Conservation (phyloP, 2,797 vertebrate genomes). For the Otus scops region DNA sequence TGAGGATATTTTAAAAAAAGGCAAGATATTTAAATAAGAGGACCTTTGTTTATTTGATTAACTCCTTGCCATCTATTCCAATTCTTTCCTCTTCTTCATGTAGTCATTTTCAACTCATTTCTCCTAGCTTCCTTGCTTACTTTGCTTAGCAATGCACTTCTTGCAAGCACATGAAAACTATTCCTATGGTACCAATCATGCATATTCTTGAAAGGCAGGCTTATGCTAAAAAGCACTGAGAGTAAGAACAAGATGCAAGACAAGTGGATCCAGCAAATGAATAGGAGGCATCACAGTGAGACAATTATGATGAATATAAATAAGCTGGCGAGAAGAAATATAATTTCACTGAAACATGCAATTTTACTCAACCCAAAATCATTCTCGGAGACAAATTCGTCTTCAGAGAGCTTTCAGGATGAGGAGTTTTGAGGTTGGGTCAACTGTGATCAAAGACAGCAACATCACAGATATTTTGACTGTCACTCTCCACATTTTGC, state of each 20-base stretch:
- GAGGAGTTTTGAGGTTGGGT: not conserved
- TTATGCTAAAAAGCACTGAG: constrained; percentile 8
- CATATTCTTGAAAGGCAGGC: constrained; percentile 19
- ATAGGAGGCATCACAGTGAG: constrained; percentile 7
- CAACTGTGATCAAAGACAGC: not conserved
- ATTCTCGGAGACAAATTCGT: not conserved
- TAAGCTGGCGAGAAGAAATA: constrained; percentile 15
- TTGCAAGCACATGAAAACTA: constrained; percentile 13
- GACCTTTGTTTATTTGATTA: constrained; percentile 31
- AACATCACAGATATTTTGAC: not conserved
- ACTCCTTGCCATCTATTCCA: not conserved
- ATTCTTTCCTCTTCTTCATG: not conserved
- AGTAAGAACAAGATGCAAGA: constrained; percentile 36
- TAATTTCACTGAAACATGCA: constrained; percentile 32
- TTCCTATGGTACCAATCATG: constrained; percentile 14
- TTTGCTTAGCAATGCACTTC: constrained; percentile 24
- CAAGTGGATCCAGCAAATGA: constrained; percentile 37
- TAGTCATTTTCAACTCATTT: not conserved
- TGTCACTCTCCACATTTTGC: not conserved
- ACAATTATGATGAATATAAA: constrained; percentile 38
- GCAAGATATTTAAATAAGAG: not conserved
- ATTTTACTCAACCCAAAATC: constrained; percentile 37
- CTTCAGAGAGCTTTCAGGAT: not conserved
- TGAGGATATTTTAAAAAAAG: not conserved
- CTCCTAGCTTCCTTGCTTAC: not conserved